Base-by-base conservation (phyloP, 2,797 vertebrate genomes). In the Hypotaenidia philippensis region DNA sequence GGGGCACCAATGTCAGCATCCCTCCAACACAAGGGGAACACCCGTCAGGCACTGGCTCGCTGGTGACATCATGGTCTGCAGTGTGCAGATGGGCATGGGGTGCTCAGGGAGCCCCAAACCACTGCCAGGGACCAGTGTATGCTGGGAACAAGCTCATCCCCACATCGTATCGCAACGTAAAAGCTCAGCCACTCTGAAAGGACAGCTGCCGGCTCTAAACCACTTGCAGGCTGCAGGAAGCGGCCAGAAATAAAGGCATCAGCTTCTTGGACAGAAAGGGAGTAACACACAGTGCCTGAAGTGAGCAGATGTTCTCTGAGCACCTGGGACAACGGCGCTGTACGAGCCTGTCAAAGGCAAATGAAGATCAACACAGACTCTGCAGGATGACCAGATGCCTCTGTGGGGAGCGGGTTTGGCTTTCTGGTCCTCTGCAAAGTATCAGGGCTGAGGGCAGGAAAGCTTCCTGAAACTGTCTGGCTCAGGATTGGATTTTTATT, bases 81-180 rank as follows among this genome's bases (percentile, higher is more conserved):
- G 44, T 34, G 60, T 52, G 49, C 56, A 86, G 68, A 13, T 0
- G 6, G 50, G 27, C 64, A 83, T 0, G 0, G 47, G 47, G 41
- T 4, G 5, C 34, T 38, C 16, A 12, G 38, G 66, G 70, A 87
- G n/a, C n/a, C 40, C 53, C 70, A 66, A 26, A 34, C n/a, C 79
- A 38, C 70, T 87, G 65, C 41, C 78, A 78, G 53, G 32, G 18
- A 75, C 19, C 59, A 21, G 40, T 1, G 3, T 0, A 0, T 1
- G 12, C 56, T 4, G 8, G 27, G 66, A 77, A 64, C 57, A 47
- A 44, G 26, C 49, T 83, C 60, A 83, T 41, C 44, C 34, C 23
- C 56, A 19, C 55, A 26, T 44, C 63, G 29, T 41, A 34, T 1
- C 6, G 5, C 0, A 4, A 83, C 0, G 1, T 6, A 5, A 84